Conservation (phyloP, 1,140 invertebrate species). For the Temnothorax nylanderi region DNA sequence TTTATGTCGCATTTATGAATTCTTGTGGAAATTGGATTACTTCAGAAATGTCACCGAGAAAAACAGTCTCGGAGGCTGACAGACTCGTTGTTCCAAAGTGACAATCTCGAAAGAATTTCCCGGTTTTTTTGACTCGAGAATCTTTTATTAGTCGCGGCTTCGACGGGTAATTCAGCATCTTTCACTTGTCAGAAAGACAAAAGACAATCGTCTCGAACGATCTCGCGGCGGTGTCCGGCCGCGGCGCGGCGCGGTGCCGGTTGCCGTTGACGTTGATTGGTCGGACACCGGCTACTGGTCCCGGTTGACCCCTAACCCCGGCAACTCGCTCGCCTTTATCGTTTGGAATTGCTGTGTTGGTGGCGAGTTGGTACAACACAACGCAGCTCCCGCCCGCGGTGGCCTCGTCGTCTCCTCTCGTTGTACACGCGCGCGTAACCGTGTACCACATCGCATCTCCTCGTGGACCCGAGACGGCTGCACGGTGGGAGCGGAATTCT, state of each 20-base stretch:
- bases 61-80: background rate
- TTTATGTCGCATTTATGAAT: background rate
- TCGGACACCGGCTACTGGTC: constrained; percentile 79
- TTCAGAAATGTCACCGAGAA: background rate
- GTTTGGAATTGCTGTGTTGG: constrained; percentile 76
- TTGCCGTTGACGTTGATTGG: constrained; percentile 70
- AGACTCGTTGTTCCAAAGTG: background rate
- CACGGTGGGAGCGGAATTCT: constrained; percentile 84
- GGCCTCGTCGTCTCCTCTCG: constrained; percentile 24
- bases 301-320: constrained; percentile 78
- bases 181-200: constrained; percentile 53
- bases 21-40: background rate
- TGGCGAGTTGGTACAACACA: constrained; percentile 72
- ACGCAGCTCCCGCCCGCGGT: constrained; percentile 37
- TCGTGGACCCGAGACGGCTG: constrained; percentile 41
- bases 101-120: background rate
- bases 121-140: background rate
- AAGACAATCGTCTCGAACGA: constrained; percentile 69
- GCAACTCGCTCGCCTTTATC: constrained; percentile 79
- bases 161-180: constrained; percentile 61
- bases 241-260: constrained; percentile 43
- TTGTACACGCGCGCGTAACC: constrained; percentile 56
- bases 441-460: constrained; percentile 53
- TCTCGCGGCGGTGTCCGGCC: constrained; percentile 66
- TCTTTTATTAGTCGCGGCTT: constrained; percentile 53